Conservation (phyloP, 2,888 invertebrate species). For the Chironomus riparius region DNA sequence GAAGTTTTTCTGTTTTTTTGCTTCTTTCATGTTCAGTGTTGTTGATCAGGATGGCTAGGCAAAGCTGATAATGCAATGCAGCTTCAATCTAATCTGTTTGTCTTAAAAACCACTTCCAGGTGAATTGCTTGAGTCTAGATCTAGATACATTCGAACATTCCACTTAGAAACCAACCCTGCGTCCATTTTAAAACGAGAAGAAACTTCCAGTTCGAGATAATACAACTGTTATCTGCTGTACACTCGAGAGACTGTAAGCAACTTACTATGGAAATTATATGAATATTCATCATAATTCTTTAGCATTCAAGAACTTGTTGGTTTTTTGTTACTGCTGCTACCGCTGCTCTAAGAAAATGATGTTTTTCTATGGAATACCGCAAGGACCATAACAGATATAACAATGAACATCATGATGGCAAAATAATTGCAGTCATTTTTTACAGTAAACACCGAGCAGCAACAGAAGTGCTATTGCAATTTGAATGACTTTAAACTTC, state of each 20-base stretch:
- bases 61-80: no score
- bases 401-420: not conserved
- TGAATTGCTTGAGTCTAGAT: no score
- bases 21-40: no score
- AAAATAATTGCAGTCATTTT: not conserved
- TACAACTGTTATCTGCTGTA: not conserved
- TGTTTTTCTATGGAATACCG: not conserved
- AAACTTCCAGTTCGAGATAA: no score
- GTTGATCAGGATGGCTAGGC: no score
- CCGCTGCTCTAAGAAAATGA: no score
- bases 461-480: not conserved
- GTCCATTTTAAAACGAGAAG: no score
- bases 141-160: no score
- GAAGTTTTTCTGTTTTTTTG: no score
- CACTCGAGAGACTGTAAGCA: not conserved
- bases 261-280: not conserved
- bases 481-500: not conserved
- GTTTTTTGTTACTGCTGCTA: not conserved
- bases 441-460: not conserved
- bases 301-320: not conserved
- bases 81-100: no score
- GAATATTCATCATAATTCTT: constrained; percentile 11
- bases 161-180: no score
- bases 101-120: no score
- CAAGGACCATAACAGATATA: not conserved